These are phyloP conservation scores for Piscicola geometra DNA, from an alignment of 2,888 invertebrate genomes.

Conservation along the genomic window DNA sequence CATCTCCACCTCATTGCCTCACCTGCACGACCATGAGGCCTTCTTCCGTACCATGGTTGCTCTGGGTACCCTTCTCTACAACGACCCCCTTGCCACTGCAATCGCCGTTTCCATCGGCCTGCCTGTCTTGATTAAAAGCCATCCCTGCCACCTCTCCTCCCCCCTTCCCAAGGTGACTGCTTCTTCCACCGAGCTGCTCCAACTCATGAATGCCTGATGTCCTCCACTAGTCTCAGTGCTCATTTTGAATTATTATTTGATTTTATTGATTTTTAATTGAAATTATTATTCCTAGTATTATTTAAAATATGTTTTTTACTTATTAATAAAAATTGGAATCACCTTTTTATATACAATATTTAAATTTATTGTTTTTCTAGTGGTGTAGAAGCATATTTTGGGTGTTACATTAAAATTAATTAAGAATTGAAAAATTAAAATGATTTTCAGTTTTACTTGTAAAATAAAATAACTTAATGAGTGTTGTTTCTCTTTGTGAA, in stretches of 20 bases:
- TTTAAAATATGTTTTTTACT: neutral
- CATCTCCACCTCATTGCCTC: constrained; percentile 49
- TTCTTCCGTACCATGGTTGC: constrained; percentile 72
- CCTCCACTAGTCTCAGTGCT: neutral
- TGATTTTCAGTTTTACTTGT: too few species aligned
- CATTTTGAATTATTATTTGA: neutral
- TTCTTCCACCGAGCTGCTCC: constrained; percentile 46
- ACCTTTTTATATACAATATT: too few species aligned
- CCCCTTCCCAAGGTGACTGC: constrained; percentile 50
- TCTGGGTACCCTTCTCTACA: constrained; percentile 66
- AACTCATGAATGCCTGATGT: neutral
- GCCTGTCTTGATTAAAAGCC: constrained; percentile 31
- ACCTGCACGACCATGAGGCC: constrained; percentile 68
- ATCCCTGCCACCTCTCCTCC: constrained; percentile 34
- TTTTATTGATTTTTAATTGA: neutral
- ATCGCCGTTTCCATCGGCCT: constrained; percentile 50
- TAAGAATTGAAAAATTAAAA: too few species aligned
- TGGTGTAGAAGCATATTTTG: too few species aligned
- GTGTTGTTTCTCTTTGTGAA: too few species aligned
- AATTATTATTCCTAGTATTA: neutral
- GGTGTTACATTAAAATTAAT: too few species aligned
- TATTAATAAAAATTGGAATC: too few species aligned
- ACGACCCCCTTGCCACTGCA: constrained; percentile 49
- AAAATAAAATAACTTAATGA: too few species aligned
- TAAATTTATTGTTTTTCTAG: too few species aligned